Conservation (phyloP, 2,797 vertebrate genomes). For the Cryptoprocta ferox region DNA sequence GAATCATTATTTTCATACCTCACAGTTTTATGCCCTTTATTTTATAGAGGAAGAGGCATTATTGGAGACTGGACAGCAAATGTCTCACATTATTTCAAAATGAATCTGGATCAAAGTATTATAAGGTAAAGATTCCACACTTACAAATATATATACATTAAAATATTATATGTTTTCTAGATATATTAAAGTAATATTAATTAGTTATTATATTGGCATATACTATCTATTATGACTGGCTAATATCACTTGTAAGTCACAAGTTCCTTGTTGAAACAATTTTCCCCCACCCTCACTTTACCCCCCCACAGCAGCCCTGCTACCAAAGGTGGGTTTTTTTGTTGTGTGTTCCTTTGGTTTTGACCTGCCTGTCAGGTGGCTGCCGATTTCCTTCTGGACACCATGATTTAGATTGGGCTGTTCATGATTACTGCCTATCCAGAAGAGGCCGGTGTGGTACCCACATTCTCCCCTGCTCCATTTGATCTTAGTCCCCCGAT, state of each 20-base stretch:
- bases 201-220: slow-evolving; percentile 1
- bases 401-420: background rate
- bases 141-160: slow-evolving; percentile 9
- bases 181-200: background rate
- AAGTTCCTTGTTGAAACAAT: background rate
- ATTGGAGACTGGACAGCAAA: slow-evolving; percentile 99
- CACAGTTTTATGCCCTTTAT: slow-evolving; percentile 67
- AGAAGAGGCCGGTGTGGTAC: background rate
- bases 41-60: slow-evolving; percentile 96
- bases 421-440: background rate
- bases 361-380: background rate
- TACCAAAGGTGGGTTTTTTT: background rate
- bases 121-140: slow-evolving; percentile 91
- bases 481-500: background rate
- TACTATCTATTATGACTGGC: background rate
- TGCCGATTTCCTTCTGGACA: background rate
- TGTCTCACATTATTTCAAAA: slow-evolving; percentile 98
- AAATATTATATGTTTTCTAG: background rate
- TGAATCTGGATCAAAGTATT: slow-evolving; percentile 98
- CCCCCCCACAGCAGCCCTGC: background rate
- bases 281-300: background rate
- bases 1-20: slow-evolving; percentile 59
- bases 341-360: background rate
- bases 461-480: background rate
- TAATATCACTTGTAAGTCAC: background rate